Evolutionary conservation across 2,888 invertebrate species (phyloP).

Genomic region (Oxytorus armatus): DNA sequence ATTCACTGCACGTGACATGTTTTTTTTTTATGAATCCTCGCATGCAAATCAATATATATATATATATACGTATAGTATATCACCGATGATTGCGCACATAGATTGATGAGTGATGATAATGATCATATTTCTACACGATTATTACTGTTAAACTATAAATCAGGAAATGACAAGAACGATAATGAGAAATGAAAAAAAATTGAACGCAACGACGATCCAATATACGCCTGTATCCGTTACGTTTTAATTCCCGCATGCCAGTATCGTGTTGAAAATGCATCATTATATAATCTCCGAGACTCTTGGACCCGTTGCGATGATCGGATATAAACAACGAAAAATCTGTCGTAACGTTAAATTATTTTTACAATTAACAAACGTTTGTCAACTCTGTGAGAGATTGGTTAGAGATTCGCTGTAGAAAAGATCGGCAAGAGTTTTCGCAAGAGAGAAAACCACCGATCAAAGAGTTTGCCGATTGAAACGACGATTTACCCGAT

Average conservation of each 20-base stretch:
- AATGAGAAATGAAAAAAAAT: constrained; percentile 45
- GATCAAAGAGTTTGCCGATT: background rate
- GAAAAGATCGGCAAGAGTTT: constrained; percentile 31
- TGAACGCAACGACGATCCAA: constrained; percentile 31
- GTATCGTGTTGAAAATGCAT: constrained; percentile 57
- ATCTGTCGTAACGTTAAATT: background rate
- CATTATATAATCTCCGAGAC: constrained; percentile 40
- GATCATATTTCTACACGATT: constrained; percentile 43
- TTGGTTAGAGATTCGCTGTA: constrained; percentile 72
- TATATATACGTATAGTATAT: constrained; percentile 62
- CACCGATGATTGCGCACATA: constrained; percentile 67
- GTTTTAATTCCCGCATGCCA: constrained; percentile 51
- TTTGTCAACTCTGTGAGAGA: constrained; percentile 70
- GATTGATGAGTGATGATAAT: constrained; percentile 63
- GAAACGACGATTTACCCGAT: constrained; percentile 14
- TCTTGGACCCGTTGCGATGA: constrained; percentile 60
- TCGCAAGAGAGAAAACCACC: constrained; percentile 25
- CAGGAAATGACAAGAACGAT: constrained; percentile 57
- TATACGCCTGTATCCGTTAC: constrained; percentile 10
- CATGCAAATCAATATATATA: constrained; percentile 75
- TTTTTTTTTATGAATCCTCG: constrained; percentile 75
- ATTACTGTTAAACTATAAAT: background rate
- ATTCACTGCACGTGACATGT: constrained; percentile 78
- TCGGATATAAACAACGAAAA: constrained; percentile 45
- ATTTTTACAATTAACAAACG: constrained; percentile 7